Evolutionary conservation across 2,113 vertebrate species (phyloP), one percentile per base, ranked within the genome.

Genomic region (Sus scrofa): DNA sequence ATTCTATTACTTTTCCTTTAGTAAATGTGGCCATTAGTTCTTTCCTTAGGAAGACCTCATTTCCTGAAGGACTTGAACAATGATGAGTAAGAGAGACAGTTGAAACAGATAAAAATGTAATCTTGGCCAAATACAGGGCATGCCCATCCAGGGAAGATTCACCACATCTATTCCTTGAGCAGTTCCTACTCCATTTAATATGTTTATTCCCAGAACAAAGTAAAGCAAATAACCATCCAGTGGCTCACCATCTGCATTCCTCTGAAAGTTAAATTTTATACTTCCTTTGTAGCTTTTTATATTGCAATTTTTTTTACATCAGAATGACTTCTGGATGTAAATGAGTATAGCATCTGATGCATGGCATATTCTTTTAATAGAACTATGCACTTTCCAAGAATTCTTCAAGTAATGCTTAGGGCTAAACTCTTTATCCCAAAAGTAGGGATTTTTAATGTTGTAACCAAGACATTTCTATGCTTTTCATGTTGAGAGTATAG

Each of bases 1-100:
- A 98, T 96, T 98, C 96, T 98, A 98, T 98, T 98, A 96, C 98
- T 98, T 98, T 94, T 97, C 62, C 89, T 97, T 96, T 96, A 98
- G 96, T 84, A 88, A 94, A 98, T 93, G 88, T 93, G 95, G 95
- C 96, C 93, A 96, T 99, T 98, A 98, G 83, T 92, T 90, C 62
- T 92, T 98, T 97, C 93, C 96, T 97, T 95, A 86, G 85, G 96
- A 98, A 89, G 95, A 97, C 92, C 95, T 98, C 97, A 97, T 98
- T 98, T 98, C 98, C 98, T 98, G 97, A 97, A 97, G 89, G 97
- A 97, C 95, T 91, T 94, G 84, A 97, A 84, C 54, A 95, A 81
- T 94, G 97, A 96, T 95, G 97, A 97, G 58, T 94, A 97, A 97
- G 96, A 97, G 18, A 68, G 88, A 96, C 20, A 83, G 82, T 7